Percentiles rank a stretch among this genome's conserved stretches.
Evolutionary conservation across 2,888 invertebrate genomes (phyloP).

Genomic region (Torymus tubicola): DNA sequence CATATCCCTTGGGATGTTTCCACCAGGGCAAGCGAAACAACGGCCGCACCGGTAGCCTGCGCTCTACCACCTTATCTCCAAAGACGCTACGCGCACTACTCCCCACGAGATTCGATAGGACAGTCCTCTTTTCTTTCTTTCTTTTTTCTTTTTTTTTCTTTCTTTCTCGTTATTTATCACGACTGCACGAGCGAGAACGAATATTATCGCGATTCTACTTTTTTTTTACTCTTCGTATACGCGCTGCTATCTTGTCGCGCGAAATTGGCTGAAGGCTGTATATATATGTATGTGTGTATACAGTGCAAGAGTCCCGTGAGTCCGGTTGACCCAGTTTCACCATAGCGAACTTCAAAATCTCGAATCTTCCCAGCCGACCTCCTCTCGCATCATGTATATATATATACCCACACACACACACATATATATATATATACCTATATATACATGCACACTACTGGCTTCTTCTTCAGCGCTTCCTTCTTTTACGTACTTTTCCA

Average conservation of each 20-base stretch:
- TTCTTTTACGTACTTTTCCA: conserved; percentile 45
- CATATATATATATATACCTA: too few species aligned
- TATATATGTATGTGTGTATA: background rate
- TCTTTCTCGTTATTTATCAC: conserved; percentile 26
- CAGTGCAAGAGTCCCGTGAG: conserved; percentile 40
- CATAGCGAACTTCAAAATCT: conserved; percentile 46
- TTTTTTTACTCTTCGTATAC: conserved; percentile 54
- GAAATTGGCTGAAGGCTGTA: conserved; percentile 40
- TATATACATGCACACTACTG: too few species aligned
- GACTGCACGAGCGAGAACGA: background rate
- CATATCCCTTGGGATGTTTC: conserved; percentile 23
- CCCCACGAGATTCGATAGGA: conserved; percentile 14
- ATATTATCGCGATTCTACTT: conserved; percentile 25
- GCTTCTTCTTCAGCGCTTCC: background rate
- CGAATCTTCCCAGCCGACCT: conserved; percentile 1
- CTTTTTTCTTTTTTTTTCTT: background rate
- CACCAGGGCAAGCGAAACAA: conserved; percentile 18
- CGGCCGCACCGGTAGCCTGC: background rate
- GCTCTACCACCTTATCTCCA: background rate
- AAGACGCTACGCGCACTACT: background rate
- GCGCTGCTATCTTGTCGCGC: conserved; percentile 57
- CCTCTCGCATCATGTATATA: too few species aligned
- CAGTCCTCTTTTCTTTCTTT: background rate
- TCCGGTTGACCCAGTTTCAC: conserved; percentile 53
- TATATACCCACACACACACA: too few species aligned